Evolutionary conservation across 2,113 vertebrate genomes (phyloP), one percentile per base, ranked within the genome.

Genomic region (Gallinago media): DNA sequence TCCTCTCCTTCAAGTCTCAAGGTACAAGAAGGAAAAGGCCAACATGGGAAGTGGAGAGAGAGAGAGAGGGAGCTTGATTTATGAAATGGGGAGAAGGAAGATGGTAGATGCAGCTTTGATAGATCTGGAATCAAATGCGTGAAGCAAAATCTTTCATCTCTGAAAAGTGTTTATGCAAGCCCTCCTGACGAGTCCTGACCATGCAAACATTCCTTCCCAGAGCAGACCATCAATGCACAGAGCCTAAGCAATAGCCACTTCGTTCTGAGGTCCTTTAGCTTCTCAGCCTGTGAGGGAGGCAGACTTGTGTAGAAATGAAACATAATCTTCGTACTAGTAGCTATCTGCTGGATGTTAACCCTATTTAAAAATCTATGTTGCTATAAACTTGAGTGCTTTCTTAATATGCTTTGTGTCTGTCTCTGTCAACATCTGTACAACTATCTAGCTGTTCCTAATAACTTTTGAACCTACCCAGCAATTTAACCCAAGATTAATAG

Each of bases 391-490:
- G 6, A 91, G 49, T 63, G 36, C 61, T 94, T 91, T 87, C 84
- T 83, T 94, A 92, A 91, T 84, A 47, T 89, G 72, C 65, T 62
- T 92, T 83, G 50, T 86, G 55, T 59, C 49, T 75, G 44, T 74
- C 47, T 55, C 76, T 87, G 34, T 38, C 68, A 92, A 84, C 55
- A 75, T 47, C 63, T 0, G 0, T 71, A 76, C 59, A 77, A 52
- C 11, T 29, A 63, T 19, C 40, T 31, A 74, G 32, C 47, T 89
- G 8, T 31, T 91, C 34, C 66, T 75, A 56, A 76, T 72, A 67
- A 78, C 22, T 85, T 89, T 32, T 34, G 27, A 93, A 96, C 59
- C 68, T 68, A 52, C 3, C 44, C 42, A 56, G 76, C 47, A 77
- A 88, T 95, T 94, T 71, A 23, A 92, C 29, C 12, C 59, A 52